Evolutionary conservation across 2,888 invertebrate genomes (phyloP).

Genomic region (Andrena fulva): DNA sequence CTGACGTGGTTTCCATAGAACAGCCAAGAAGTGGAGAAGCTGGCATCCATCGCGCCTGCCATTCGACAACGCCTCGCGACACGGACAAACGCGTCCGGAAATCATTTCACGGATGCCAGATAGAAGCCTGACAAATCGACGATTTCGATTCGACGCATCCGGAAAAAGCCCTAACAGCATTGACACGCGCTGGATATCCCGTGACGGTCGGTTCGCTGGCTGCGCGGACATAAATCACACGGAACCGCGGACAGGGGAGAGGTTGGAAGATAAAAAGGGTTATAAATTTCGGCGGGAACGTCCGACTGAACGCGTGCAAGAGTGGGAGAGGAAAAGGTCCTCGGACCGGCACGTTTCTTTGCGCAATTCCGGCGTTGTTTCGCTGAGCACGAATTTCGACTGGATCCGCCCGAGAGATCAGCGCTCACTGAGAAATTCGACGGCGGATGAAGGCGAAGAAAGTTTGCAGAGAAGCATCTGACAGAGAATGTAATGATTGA

Average conservation of each 20-base stretch:
- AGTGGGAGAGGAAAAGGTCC: background rate
- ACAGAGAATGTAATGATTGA: no score
- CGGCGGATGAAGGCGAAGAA: no score
- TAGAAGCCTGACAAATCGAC: conserved; percentile 37
- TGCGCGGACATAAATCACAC: conserved; percentile 34
- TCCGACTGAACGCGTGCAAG: background rate
- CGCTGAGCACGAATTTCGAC: no score
- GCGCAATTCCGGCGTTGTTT: no score
- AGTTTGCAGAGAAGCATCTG: no score
- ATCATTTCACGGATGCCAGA: conserved; percentile 25
- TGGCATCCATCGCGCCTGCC: background rate
- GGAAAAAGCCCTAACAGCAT: conserved; percentile 20
- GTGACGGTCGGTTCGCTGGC: background rate
- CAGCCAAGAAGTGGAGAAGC: background rate
- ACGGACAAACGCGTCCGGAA: conserved; percentile 23
- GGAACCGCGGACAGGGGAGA: conserved; percentile 24
- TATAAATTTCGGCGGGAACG: conserved; percentile 30
- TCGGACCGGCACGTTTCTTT: no score
- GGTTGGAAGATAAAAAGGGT: conserved; percentile 30
- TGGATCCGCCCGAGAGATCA: no score
- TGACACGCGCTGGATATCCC: conserved; percentile 40
- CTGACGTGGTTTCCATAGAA: background rate
- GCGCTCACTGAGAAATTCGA: no score
- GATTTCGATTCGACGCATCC: conserved; percentile 35
- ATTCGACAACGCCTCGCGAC: conserved; percentile 1